A percentile compares a stretch with the other conserved stretches of the same genome.
These are phyloP conservation scores for Dryoscopus gambensis DNA, from an alignment of 2,113 vertebrate species.

Conservation along the genomic window DNA sequence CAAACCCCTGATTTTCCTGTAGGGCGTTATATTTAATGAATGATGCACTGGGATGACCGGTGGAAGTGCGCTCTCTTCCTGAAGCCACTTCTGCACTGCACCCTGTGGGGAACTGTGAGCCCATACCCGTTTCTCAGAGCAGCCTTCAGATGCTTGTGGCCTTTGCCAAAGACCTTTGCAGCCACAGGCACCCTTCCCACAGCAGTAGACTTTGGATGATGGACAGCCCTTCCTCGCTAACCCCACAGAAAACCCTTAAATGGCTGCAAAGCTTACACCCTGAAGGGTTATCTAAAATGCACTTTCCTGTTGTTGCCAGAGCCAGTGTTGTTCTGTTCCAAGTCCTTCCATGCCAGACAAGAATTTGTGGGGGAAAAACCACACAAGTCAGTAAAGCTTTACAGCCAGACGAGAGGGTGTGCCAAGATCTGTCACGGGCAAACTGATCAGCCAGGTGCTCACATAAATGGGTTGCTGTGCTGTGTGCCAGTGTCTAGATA, in stretches of 20 bases:
- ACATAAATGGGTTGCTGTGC: neutral
- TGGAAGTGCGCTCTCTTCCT: neutral
- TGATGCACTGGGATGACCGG: neutral
- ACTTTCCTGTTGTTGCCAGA: neutral
- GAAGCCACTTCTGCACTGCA: neutral
- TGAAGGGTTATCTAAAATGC: neutral
- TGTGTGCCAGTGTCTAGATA: neutral
- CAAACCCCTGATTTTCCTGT: neutral
- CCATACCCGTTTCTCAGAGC: neutral
- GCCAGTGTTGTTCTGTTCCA: neutral
- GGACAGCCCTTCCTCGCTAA: neutral
- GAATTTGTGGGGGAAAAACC: neutral
- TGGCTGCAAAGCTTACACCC: neutral
- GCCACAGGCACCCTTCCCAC: neutral
- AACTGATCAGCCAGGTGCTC: conserved; percentile 45
- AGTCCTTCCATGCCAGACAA: neutral
- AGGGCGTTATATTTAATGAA: conserved; percentile 4
- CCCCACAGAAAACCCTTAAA: neutral
- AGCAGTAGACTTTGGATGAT: neutral
- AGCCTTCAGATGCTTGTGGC: neutral
- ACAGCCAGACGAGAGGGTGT: neutral
- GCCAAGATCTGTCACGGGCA: conserved; percentile 23
- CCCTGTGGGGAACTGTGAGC: neutral
- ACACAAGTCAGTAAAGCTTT: conserved; percentile 18
- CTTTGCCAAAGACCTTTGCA: neutral